A percentile compares a stretch with the other conserved stretches of the same genome.
Conservation (phyloP, 2,113 vertebrate genomes). For the Cyrtonyx montezumae region DNA sequence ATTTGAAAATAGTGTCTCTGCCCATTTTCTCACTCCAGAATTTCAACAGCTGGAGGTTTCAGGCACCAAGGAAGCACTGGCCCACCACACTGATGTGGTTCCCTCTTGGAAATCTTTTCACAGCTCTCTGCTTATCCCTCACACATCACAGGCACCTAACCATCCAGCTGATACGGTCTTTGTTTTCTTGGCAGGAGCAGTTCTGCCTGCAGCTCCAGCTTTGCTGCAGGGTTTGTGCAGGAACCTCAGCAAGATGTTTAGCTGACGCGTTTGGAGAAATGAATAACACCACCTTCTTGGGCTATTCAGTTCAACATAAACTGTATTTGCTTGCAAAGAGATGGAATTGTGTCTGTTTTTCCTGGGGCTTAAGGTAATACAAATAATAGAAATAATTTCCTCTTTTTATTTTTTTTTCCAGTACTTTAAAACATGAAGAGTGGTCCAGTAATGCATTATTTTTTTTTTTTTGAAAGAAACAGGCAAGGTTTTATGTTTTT, state of each 20-base stretch:
- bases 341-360: not conserved
- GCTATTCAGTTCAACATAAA: not conserved
- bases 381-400: not conserved
- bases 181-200: not conserved
- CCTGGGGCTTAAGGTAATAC: not conserved
- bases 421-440: not conserved
- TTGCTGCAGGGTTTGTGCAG: not conserved
- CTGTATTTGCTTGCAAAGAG: not conserved
- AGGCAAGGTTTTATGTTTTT: not conserved
- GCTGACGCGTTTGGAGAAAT: not conserved
- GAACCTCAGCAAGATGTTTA: not conserved
- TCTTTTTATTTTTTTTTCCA: not conserved
- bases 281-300: rapidly evolving
- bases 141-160: not conserved
- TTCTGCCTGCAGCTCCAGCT: not conserved
- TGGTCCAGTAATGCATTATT: not conserved
- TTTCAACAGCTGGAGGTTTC: not conserved
- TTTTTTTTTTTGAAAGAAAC: not conserved
- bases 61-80: not conserved
- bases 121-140: not conserved
- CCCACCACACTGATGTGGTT: not conserved
- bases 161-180: not conserved
- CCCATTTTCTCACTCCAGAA: not conserved
- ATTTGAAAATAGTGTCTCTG: not conserved
- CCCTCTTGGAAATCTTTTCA: not conserved